Evolutionary conservation across 1,140 invertebrate species (phyloP), one percentile per base, ranked within the genome.

Genomic region (Aplysia californica): DNA sequence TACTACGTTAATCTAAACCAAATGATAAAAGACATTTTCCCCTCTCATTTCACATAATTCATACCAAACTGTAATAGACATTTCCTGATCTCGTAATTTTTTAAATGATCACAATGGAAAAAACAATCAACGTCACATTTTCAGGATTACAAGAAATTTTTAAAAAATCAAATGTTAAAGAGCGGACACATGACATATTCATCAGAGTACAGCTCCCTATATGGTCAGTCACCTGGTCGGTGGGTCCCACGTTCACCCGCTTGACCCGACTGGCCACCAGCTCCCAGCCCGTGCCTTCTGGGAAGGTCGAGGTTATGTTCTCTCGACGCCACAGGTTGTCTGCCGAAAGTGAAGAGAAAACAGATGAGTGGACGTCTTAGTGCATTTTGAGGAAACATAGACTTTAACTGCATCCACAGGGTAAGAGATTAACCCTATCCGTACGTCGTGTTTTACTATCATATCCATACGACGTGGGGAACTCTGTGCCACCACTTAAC

Each of bases 231-330:
- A 88, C 85, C 81, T 89, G 81, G 61, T 89, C 89, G 84, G 93
- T 92, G 65, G 91, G 89, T 35, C 92, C 91, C 59, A 93, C 93
- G 20, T 93, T 93, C 0, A 95, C 89, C 55, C 92, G 76, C 6
- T 81, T 77, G 5, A 90, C 83, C 56, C 83, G 82, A 20, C 79
- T 84, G 33, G 80, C 82, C 0, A 89, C 84, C n/a, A 71, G 64
- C 44, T 79, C 77, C 88, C 87, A 87, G 4, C 77, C 66, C 1
- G 89, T 90, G 2, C 89, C 89, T 79, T 90, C 89, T 21, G 88
- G 89, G 73, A 86, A 90, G n/a, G 85, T 84, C 3, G 83, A 92
- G 59, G 93, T 92, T 81, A 94, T 94, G 41, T 93, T 92, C 86
- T 88, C 80, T 44, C 90, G 77, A 61, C 83, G 84, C 85, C 89